Evolutionary conservation across 1,140 invertebrate species (phyloP), one percentile per base, ranked within the genome.

Genomic region (Bombus consobrinus): DNA sequence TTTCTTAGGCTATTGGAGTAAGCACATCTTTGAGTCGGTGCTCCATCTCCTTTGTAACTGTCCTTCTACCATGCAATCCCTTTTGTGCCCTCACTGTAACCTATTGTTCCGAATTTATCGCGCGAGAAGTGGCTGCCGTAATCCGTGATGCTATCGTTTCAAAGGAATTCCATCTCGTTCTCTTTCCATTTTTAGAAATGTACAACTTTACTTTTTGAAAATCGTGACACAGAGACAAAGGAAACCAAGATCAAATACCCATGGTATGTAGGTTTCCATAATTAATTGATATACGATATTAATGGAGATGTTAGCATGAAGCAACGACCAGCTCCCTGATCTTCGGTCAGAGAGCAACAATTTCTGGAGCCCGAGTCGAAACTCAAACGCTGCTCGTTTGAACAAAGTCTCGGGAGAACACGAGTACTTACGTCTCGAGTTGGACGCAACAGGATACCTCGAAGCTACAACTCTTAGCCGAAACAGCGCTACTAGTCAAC

Each of bases 1-100:
- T 91, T 87, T 89, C 79, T 83, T 75, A 81, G 72, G 15, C n/a
- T 43, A 53, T 32, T 13, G 15, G 59, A 53, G 72, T 83, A 76
- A 83, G 72, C 43, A 66, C 82, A 53, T 78, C 64, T 78, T 78
- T 32, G 18, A 37, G 37, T 39, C 22, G 75, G 22, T 25, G 47
- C 66, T 59, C 43, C 47, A 22, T 78, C 64, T 78, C 37, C 82
- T 82, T 82, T 83, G 74, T 78, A 83, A 83, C 74, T 83, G 82
- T 83, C 81, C 81, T 34, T 74, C 32, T 25, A 9, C 8, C 39
- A 25, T 37, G 34, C 75, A 32, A 75, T 75, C 43, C 73, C 41
- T 75, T 47, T 57, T 34, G 25, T 9, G 41, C 28, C 34, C 62
- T 53, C 72, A 5, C n/a, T 39, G 80, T 43, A 43, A 39, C 41